Base-by-base conservation (phyloP, 2,113 vertebrate species). In the Gallinago paraguaiae region DNA sequence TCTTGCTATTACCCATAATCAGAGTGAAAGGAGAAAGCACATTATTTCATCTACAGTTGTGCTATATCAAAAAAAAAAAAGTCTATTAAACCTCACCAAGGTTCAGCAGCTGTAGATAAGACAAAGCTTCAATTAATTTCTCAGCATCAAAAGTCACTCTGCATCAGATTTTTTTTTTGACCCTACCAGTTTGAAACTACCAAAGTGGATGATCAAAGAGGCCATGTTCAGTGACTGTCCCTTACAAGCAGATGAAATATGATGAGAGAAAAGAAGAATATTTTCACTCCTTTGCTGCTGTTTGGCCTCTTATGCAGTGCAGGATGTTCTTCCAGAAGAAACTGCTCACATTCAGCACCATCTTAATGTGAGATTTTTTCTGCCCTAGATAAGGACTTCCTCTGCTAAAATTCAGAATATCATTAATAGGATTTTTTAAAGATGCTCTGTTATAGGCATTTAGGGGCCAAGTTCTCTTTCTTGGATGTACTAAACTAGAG, bases 121-220 rank as follows among this genome's bases (percentile, higher is more conserved):
- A 75, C 81, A 93, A 90, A 93, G 31, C 20, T 39, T 92, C 67
- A 17, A 67, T 75, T 92, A 91, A 84, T 79, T 93, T 95, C 77
- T 82, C 63, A 61, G 27, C 33, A 61, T 39, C 33, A 39, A 39
- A 27, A 45, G 25, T 54, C 51, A 41, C 68, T 69, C 41, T 48
- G 33, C 45, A 61, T 46, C 28, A 64, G 68, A 2, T 59, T 35
- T 30, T 68, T 45, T 45, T 30, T 86, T 90, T 77, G 81, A 56
- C 60, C 19, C 37, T 41, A 50, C 17, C n/a, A 14, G 19, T 5
- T 81, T 79, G 64, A 69, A 83, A 11, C 9, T 24, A 20, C 53
- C 46, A 51, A 91, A 17, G 80, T 10, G 27, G 68, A 48, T 60
- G 69, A 86, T 71, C 60, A 95, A 93, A 76, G 68, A 59, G 41